phyloP scores from a whole-genome alignment of 2,113 vertebrate species.

The Oncorhynchus keta region DNA sequence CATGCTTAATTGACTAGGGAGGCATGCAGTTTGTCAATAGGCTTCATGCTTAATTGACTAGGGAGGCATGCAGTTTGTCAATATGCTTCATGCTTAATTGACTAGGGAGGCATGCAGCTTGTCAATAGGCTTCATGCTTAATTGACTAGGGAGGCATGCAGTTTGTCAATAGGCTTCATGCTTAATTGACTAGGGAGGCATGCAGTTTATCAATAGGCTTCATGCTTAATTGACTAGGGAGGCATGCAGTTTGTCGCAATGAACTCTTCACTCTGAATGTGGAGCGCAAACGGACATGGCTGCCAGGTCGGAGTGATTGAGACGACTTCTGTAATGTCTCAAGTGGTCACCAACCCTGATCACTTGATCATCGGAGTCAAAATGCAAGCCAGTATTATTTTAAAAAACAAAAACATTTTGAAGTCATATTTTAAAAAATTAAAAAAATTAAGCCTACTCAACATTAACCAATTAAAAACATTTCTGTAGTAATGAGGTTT shows the following conservation, averaged over 20 bases:
- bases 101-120: background rate
- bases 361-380: too few species aligned
- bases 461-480: too few species aligned
- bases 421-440: too few species aligned
- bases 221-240: slow-evolving; percentile 26
- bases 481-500: too few species aligned
- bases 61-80: background rate
- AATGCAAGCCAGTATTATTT: too few species aligned
- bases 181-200: slow-evolving; percentile 17
- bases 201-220: background rate
- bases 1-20: slow-evolving; percentile 26
- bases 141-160: background rate
- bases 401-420: too few species aligned
- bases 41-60: slow-evolving; percentile 28
- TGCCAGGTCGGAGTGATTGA: too few species aligned
- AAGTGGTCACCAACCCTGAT: too few species aligned
- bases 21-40: background rate
- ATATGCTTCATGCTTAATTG: slow-evolving; percentile 24
- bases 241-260: slow-evolving; percentile 34
- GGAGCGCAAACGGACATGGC: too few species aligned
- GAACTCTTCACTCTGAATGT: slow-evolving; percentile 2
- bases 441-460: too few species aligned
- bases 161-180: slow-evolving; percentile 9
- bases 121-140: slow-evolving; percentile 19
- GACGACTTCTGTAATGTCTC: too few species aligned